Evolutionary conservation across 2,888 invertebrate genomes (phyloP), one percentile per base, ranked within the genome.

Genomic region (Lochmaea capreae): DNA sequence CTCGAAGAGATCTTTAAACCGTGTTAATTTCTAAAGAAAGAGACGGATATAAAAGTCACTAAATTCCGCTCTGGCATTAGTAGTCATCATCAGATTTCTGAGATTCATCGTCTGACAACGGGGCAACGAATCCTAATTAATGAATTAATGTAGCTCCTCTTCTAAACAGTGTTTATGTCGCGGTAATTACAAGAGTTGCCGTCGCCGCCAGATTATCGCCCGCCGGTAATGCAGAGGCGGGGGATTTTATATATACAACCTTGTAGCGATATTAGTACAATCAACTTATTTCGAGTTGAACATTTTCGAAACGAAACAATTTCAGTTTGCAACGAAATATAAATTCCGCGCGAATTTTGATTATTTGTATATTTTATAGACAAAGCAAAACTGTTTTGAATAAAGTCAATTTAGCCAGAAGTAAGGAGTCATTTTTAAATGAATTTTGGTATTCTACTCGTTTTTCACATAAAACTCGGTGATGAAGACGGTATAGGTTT

Each of bases 91-190:
- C 75, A 74, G 77, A 77, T 75, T 75, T 77, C 73, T 68, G 73
- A 75, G 72, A 74, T 73, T 73, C 68, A 66, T 68, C 76, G 69
- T 71, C 71, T 59, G 71, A 65, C 71, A 52, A 57, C 61, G 26
- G 42, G 49, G 83, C 86, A 85, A 84, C 86, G 83, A 63, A 43
- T 87, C 86, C 86, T 87, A 87, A 87, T 87, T 87, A 87, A 87
- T 87, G 87, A 87, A 87, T 87, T 87, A 87, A 87, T 87, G 87
- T 87, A 86, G 85, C 86, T 84, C 85, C 86, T 86, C 87, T 87
- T 86, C 87, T 87, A 87, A 87, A 86, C 87, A 87, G 85, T 87
- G 87, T 87, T 87, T 87, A 87, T 87, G 87, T 87, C 87, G 86
- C 85, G 86, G 86, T 87, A 87, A 87, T 87, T 87, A 87, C 86